Evolutionary conservation across 2,113 vertebrate species (phyloP).

Genomic region (Beaufortia kweichowensis): DNA sequence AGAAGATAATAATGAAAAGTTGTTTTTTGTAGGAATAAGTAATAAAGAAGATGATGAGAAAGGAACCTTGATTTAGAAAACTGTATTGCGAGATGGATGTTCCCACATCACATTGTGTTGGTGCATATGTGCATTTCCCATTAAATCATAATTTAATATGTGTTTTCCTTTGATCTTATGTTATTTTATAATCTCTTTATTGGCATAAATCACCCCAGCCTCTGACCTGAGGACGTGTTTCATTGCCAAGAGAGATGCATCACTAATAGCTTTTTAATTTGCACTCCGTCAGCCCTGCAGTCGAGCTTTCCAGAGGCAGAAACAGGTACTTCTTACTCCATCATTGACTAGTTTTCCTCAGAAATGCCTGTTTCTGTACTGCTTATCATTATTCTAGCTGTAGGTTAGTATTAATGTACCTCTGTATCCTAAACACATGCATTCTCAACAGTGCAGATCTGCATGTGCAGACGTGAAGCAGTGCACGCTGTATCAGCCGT

Average conservation of each 20-base stretch:
- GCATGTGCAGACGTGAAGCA: no score
- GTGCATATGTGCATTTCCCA: neutral
- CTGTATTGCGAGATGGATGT: no score
- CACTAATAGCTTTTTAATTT: constrained; percentile 30
- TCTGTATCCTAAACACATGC: neutral
- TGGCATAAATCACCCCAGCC: constrained; percentile 3
- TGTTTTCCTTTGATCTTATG: neutral
- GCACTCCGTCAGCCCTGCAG: constrained; percentile 15
- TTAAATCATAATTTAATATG: neutral
- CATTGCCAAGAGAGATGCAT: neutral
- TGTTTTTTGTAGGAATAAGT: no score
- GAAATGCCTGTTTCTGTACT: neutral
- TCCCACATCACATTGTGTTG: neutral
- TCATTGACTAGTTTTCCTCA: neutral
- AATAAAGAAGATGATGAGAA: no score
- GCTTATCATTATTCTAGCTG: neutral
- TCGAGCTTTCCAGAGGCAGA: neutral
- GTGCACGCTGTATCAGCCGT: no score
- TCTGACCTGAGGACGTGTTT: neutral
- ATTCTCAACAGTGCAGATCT: no score
- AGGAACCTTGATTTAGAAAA: no score
- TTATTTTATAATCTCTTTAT: constrained; percentile 7
- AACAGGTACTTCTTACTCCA: neutral
- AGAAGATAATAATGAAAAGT: no score
- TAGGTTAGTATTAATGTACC: neutral